Evolutionary conservation across 2,113 vertebrate species (phyloP), one percentile per base, ranked within the genome.

Genomic region (Mus pahari): DNA sequence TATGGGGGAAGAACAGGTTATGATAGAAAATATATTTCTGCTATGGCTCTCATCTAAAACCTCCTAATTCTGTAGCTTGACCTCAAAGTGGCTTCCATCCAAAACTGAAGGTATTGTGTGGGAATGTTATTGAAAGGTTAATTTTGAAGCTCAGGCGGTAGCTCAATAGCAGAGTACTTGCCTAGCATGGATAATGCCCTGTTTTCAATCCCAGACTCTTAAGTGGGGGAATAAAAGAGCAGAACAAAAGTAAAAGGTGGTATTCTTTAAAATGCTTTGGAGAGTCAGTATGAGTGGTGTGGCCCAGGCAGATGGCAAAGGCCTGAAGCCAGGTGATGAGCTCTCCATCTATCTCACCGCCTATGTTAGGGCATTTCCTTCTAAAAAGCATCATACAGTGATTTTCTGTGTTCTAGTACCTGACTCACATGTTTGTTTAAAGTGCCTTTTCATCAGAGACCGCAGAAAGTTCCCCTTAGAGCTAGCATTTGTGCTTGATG

Each of bases 11-110:
- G 58, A 84, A 2, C 81, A 17, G 31, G 31, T 91, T 82, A 36
- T 86, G 50, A 83, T 58, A 36, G 20, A 31, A 89, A 91, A 45
- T 58, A 13, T 33, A 24, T 79, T 71, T 94, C 48, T 83, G 48
- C 24, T 39, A 1, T 60, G 78, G 24, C 9, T 77, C 74, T 77
- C n/a, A 20, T 53, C 45, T 17, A 48, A 42, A 92, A 42, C 33
- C 58, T 87, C 79, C 75, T 90, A 70, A 91, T 50, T 78, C 62
- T 19, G 48, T 70, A 71, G n/a, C 33, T 92, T 66, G 87, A n/a
- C 50, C 79, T 73, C 50, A 58, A 17, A 48, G 24, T 75, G 62
- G 64, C 64, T 70, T 83, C 55, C 66, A 60, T 62, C 89, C 24
- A 50, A n/a, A 82, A 31, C 19, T 55, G 50, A 70, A 94, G 71